Evolutionary conservation across 2,888 invertebrate species (phyloP).

Genomic region (Tenthredo livida): DNA sequence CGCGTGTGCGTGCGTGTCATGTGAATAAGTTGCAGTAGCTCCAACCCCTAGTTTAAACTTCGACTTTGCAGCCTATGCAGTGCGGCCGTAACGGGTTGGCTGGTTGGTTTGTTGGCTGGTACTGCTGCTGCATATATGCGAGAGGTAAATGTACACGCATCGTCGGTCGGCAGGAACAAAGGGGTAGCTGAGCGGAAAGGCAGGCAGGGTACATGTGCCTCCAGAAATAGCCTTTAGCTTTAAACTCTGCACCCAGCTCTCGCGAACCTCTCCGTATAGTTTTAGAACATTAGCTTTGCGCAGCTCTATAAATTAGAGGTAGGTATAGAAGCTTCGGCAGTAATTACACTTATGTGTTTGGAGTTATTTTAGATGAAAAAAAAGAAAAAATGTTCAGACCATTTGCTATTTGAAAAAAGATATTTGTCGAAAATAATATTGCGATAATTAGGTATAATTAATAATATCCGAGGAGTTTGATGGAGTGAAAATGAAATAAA

Average conservation of each 20-base stretch:
- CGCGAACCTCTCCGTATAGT: not conserved
- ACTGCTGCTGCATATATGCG: not conserved
- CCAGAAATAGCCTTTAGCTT: conserved; percentile 41
- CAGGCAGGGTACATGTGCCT: not conserved
- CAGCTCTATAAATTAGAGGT: not conserved
- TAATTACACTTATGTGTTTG: not conserved
- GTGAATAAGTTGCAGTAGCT: not conserved
- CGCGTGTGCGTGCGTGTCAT: too few relatives aligned
- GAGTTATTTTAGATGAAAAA: too few relatives aligned
- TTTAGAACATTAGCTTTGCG: not conserved
- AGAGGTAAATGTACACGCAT: conserved; percentile 31
- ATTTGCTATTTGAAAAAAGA: too few relatives aligned
- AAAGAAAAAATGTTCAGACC: too few relatives aligned
- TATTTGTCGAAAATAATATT: too few relatives aligned
- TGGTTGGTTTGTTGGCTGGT: too few relatives aligned
- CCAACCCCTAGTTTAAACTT: not conserved
- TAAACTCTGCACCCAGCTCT: not conserved
- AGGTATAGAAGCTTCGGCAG: not conserved
- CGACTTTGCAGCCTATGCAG: not conserved
- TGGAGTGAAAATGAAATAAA: too few relatives aligned
- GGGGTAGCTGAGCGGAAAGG: conserved; percentile 47
- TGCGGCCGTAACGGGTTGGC: not conserved
- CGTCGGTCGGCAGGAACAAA: conserved; percentile 45
- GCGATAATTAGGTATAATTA: too few relatives aligned
- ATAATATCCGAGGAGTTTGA: too few relatives aligned